Evolutionary conservation across 2,888 invertebrate species (phyloP).

Genomic region (Nezara viridula): DNA sequence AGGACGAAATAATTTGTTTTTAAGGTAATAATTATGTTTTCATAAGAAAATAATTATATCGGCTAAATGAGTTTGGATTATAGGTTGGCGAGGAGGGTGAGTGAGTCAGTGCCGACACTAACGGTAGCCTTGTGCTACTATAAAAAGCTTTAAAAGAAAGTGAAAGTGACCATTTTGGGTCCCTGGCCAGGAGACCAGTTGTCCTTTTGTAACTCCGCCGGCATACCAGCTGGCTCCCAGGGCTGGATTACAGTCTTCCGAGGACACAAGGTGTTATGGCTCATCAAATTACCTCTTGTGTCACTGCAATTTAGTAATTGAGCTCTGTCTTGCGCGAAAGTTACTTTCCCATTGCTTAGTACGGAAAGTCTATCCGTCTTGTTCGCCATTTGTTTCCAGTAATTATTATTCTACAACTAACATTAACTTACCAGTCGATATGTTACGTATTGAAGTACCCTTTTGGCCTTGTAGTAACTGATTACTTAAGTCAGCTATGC

Average conservation of each 20-base stretch:
- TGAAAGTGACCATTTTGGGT: constrained; percentile 10
- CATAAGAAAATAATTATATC: neutral
- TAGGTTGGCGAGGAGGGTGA: neutral
- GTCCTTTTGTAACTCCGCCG: neutral
- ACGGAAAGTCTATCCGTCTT: no score
- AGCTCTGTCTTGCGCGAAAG: neutral
- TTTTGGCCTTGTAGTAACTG: neutral
- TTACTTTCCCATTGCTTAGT: neutral
- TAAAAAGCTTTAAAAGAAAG: constrained; percentile 29
- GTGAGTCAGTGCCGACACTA: neutral
- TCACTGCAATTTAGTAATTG: constrained; percentile 37
- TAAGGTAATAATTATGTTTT: neutral
- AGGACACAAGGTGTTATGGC: constrained; percentile 23
- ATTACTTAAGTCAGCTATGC: neutral
- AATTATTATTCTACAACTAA: no score
- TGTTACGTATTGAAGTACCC: no score
- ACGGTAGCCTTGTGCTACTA: constrained; percentile 6
- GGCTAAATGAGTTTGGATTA: neutral
- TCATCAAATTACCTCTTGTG: constrained; percentile 18
- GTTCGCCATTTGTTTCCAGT: no score
- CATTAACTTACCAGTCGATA: no score
- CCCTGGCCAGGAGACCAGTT: neutral
- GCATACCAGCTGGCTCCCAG: neutral
- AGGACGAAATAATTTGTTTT: no score
- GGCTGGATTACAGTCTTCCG: neutral